Base-by-base conservation (phyloP, 2,888 invertebrate species). In the Pegoplata infirma region DNA sequence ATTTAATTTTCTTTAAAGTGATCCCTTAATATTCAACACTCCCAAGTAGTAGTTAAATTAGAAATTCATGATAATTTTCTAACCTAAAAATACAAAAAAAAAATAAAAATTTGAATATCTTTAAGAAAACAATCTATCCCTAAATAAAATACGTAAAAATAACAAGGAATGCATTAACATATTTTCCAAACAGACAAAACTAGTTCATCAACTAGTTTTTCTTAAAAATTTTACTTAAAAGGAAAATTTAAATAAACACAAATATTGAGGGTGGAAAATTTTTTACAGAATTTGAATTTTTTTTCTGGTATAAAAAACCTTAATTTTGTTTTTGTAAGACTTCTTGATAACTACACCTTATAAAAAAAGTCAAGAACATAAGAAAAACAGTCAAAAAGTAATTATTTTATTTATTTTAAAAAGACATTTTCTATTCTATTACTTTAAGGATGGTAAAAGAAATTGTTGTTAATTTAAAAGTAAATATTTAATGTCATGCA, bases 221-320 rank as follows among this genome's bases (percentile, higher is more conserved):
- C 1, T 21, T 28, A n/a, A 12, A 40, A 40, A 40, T 40, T n/a
- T 5, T n/a, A 40, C n/a, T 40, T 19, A 6, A 47, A 32, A 47
- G 5, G 14, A 68, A 49, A 47, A 32, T 5, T 40, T 3, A 6
- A 25, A 25, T 25, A 25, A 25, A 25, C 25, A 25, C 36, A 40
- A 12, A 40, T 40, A 68, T 53, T 40, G 51, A 44, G 69, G 69
- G 59, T 59, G 59, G 23, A 49, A 32, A 36, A 23, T 59, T 6
- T 32, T 55, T 55, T 6, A 23, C 40, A 51, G 36, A 56, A 56
- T 5, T 12, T 25, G n/a, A n/a, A n/a, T 25, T 25, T 25, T 5
- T 25, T 3, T 40, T n/a, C 8, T 32, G 8, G 32, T 32, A 0
- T 12, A 5, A n/a, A 40, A 40, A n/a, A 40, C 25, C 25, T n/a